Evolutionary conservation across 2,888 invertebrate species (phyloP), one percentile per base, ranked within the genome.

Genomic region (Drosophila fulvimacula): DNA sequence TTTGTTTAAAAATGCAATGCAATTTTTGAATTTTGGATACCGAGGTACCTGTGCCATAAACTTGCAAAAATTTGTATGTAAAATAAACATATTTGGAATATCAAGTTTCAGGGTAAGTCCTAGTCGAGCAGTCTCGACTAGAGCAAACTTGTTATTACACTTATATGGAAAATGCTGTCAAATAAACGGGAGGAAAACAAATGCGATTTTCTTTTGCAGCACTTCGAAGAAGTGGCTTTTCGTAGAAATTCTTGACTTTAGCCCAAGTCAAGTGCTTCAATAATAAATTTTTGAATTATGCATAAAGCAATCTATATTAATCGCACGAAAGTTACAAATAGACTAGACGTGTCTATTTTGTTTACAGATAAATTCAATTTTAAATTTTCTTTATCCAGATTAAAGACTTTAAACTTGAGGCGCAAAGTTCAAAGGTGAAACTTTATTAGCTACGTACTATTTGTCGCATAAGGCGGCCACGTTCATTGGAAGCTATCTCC

Each of bases 201-300:
- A 75, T 75, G 48, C 36, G 67, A 71, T 76, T 71, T 66, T 71
- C 49, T 42, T 55, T 58, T 53, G 34, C 19, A 59, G 52, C 59
- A 56, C 49, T 64, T 53, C 39, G 44, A 32, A 51, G 30, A 24
- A 71, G 60, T 72, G 51, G 39, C 30, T 57, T 36, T 36, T 27
- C 17, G 15, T 1, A n/a, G 34, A 42, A 2, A 44, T 36, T 38
- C 24, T 17, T 11, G 38, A 27, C 19, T 41, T n/a, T 2, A 19
- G 3, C 10, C 6, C 44, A 27, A 67, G 32, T 44, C 51, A 46
- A 51, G 39, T 38, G 38, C 52, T 46, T 55, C 19, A 74, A 69
- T 69, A 64, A 64, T 62, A 59, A 48, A 59, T 62, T 39, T 56
- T 66, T 70, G 66, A 62, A 62, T 75, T 75, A 62, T 65, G 48